Evolutionary conservation across 2,888 invertebrate species (phyloP).

Genomic region (Parthenolecanium corni): DNA sequence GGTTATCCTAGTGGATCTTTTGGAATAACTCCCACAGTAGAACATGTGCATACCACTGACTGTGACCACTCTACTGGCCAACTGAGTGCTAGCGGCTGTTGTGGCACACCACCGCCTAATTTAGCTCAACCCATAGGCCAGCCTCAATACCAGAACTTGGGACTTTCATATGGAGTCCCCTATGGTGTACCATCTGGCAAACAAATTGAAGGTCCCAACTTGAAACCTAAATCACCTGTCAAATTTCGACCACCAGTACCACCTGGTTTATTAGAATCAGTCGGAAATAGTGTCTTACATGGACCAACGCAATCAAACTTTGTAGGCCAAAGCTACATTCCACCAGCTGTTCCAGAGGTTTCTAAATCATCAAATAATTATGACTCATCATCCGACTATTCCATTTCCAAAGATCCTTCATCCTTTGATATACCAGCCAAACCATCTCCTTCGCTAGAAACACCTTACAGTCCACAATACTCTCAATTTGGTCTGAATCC

Average conservation of each 20-base stretch:
- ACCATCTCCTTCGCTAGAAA: not conserved
- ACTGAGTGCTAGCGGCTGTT: not conserved
- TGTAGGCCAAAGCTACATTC: conserved; percentile 35
- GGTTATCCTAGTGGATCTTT: not conserved
- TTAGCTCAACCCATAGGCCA: not conserved
- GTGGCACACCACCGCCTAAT: conserved; percentile 29
- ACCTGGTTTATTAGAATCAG: conserved; percentile 53
- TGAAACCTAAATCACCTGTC: conserved; percentile 49
- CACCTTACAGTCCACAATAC: not conserved
- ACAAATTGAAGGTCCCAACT: conserved; percentile 35
- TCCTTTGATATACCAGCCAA: not conserved
- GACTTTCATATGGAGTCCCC: conserved; percentile 30
- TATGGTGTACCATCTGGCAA: conserved; percentile 35
- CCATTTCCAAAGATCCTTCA: not conserved
- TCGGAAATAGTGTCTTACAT: conserved; percentile 46
- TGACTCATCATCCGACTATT: conserved; percentile 24
- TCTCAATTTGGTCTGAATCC: not conserved
- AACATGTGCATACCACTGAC: too few species aligned
- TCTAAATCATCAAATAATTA: conserved; percentile 31
- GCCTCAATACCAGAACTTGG: not conserved
- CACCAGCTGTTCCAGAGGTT: conserved; percentile 36
- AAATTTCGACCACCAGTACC: conserved; percentile 65
- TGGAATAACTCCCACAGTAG: not conserved
- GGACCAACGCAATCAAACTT: conserved; percentile 17
- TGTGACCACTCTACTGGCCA: conserved; percentile 1